Base-by-base conservation (phyloP, 2,113 vertebrate genomes). In the Papio anubis region DNA sequence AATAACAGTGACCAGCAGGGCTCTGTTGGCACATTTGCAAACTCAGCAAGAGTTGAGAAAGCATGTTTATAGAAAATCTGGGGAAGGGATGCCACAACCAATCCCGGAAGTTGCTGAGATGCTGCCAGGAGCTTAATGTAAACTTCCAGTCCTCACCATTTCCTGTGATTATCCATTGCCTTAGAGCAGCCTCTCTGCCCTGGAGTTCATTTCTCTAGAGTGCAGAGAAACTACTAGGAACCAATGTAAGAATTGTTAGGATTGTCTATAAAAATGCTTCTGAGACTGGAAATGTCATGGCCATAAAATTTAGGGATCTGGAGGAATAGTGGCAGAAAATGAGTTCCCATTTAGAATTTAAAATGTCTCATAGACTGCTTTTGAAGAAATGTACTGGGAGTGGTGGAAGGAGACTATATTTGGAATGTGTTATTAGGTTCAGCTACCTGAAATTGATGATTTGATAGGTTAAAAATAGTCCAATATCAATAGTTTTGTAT, bases 1-100 rank as follows among this genome's bases (percentile, higher is more conserved):
- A 79, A 21, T 43, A 66, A 88, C 68, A 32, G 25, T 72, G 40
- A 35, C 5, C 35, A 82, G 38, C 30, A 52, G 80, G 45, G 32
- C 17, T 91, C 52, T 68, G 18, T 6, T 84, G 89, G 35, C n/a
- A 52, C 38, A 55, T 68, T 81, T 81, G 87, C 95, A 96, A 90
- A 55, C 57, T 96, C 90, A 85, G 75, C 72, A 94, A 84, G 89
- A 80, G 61, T 70, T 90, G 43, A 79, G 45, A 94, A 75, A 48
- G 50, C 13, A 20, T 16, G 8, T 93, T 90, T 93, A 57, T 35
- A 59, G 93, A 76, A 96, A 90, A 73, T 43, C 64, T 25, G 25
- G 17, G 32, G 48, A 76, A 81, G 21, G 18, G 79, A 86, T 23
- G 23, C 61, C 66, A 72, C 23, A n/a, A 1, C 48, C 27, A 79